phyloP scores from a whole-genome alignment of 2,797 vertebrate species.

The Poliocrania exsul region DNA sequence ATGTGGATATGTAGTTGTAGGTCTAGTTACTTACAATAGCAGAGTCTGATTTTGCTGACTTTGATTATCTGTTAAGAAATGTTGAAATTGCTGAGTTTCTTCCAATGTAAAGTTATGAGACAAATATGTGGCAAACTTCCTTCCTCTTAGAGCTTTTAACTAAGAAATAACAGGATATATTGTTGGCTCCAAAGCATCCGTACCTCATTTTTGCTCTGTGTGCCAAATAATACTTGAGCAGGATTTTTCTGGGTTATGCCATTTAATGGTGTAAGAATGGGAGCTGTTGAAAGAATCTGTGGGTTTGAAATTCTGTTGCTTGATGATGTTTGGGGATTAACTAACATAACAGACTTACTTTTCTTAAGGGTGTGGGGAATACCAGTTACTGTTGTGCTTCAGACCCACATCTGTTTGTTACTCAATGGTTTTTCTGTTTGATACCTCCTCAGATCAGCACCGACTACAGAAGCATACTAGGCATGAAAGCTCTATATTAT shows the following conservation, averaged over 20 bases:
- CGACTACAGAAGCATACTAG: neutral
- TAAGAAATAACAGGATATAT: neutral
- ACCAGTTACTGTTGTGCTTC: neutral
- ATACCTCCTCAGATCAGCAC: neutral
- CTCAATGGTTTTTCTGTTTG: neutral
- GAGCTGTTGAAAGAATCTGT: neutral
- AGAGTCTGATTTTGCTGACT: neutral
- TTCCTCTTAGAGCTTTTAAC: neutral
- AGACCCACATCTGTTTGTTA: neutral
- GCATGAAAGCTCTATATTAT: accelerated
- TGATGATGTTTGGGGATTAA: neutral
- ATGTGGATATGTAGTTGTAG: neutral
- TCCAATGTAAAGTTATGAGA: neutral
- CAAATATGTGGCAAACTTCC: neutral
- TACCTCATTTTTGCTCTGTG: neutral
- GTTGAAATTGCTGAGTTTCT: neutral
- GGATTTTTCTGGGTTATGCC: neutral
- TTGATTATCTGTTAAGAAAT: neutral
- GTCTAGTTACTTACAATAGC: neutral
- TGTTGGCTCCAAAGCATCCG: neutral
- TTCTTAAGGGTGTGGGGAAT: neutral
- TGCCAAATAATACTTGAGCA: neutral
- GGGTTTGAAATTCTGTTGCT: neutral
- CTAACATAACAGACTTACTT: neutral
- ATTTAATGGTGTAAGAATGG: neutral